Conservation (phyloP, 2,113 vertebrate genomes). For the Callionymus lyra region DNA sequence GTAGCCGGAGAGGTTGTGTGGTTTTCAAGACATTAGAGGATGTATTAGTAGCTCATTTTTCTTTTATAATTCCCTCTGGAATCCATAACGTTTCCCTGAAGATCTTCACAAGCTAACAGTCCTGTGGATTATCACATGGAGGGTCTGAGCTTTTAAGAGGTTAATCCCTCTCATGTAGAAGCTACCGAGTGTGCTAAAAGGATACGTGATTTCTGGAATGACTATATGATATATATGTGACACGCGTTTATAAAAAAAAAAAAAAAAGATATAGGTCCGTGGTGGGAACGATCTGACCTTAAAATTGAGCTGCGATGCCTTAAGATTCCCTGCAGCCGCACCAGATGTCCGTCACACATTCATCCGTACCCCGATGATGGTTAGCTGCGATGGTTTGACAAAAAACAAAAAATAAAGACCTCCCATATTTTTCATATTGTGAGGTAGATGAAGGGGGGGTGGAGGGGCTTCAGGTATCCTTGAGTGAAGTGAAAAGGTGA, state of each 20-base stretch:
- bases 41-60: slow-evolving; percentile 31
- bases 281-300: slow-evolving; percentile 5
- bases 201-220: slow-evolving; percentile 23
- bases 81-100: slow-evolving; percentile 26
- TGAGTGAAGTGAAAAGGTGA: slow-evolving; percentile 43
- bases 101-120: slow-evolving; percentile 26
- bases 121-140: slow-evolving; percentile 35
- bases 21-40: slow-evolving; percentile 19
- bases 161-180: slow-evolving; percentile 24
- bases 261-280: slow-evolving; percentile 33
- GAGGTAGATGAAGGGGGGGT: slow-evolving; percentile 65
- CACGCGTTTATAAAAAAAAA: slow-evolving; percentile 4
- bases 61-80: slow-evolving; percentile 19
- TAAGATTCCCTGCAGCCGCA: slow-evolving; percentile 43
- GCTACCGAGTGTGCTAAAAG: slow-evolving; percentile 33
- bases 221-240: slow-evolving; percentile 24
- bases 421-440: slow-evolving; percentile 56
- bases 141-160: slow-evolving; percentile 23
- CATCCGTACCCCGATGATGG: slow-evolving; percentile 45
- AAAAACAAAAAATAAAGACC: slow-evolving; percentile 38
- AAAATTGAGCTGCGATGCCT: slow-evolving; percentile 52
- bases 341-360: slow-evolving; percentile 40
- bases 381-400: slow-evolving; percentile 49
- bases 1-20: slow-evolving; percentile 20
- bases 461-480: slow-evolving; percentile 44